Evolutionary conservation across 2,113 vertebrate genomes (phyloP).

Genomic region (Puma concolor): DNA sequence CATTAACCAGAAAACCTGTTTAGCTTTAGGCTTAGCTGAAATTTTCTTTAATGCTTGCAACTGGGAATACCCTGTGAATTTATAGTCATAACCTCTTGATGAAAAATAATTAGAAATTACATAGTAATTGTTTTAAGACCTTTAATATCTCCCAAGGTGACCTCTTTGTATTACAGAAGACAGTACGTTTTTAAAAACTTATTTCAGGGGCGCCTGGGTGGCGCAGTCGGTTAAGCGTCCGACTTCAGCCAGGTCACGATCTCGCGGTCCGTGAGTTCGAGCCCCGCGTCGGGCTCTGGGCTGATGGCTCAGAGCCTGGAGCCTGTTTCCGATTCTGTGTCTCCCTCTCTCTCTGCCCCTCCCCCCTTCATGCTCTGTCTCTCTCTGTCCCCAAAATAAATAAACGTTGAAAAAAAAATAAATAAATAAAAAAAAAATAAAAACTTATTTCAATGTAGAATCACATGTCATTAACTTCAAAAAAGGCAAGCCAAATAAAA

Average conservation of each 20-base stretch:
- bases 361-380: too few species aligned
- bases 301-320: too few species aligned
- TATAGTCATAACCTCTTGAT: neutral
- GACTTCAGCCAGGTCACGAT: too few species aligned
- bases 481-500: constrained; percentile 31
- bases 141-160: neutral
- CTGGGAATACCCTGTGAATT: constrained; percentile 2
- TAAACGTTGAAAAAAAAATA: too few species aligned
- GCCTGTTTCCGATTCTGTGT: too few species aligned
- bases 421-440: too few species aligned
- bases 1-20: neutral
- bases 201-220: too few species aligned
- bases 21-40: neutral
- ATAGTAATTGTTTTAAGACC: neutral
- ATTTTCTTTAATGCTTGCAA: constrained; percentile 42
- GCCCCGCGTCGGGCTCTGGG: too few species aligned
- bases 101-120: constrained; percentile 37
- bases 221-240: too few species aligned
- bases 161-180: neutral
- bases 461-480: neutral
- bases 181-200: neutral
- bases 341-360: too few species aligned
- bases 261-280: too few species aligned
- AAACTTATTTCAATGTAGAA: constrained; percentile 5
- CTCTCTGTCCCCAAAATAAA: too few species aligned